Evolutionary conservation across 2,113 vertebrate species (phyloP).

Genomic region (Cavia aperea): DNA sequence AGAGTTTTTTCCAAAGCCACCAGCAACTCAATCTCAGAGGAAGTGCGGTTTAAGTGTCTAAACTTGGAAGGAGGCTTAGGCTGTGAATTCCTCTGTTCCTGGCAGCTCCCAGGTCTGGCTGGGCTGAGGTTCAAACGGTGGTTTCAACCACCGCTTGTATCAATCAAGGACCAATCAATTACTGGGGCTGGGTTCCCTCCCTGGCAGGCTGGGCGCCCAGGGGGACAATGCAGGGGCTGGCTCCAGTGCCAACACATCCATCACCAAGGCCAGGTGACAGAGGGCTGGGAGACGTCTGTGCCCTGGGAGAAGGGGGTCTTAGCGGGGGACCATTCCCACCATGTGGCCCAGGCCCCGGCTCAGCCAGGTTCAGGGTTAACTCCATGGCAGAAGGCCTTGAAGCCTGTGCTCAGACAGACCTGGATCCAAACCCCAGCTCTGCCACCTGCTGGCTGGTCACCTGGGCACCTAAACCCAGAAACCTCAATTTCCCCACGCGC

Average conservation of each 20-base stretch:
- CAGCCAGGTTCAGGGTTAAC: neutral
- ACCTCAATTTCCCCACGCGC: neutral
- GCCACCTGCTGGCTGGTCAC: neutral
- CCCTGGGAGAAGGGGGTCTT: neutral
- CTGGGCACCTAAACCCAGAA: neutral
- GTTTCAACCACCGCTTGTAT: neutral
- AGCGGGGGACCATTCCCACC: neutral
- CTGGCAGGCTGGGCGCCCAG: neutral
- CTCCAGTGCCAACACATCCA: neutral
- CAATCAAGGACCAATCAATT: slow-evolving; percentile 57
- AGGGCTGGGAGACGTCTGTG: slow-evolving; percentile 8
- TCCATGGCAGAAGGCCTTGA: neutral
- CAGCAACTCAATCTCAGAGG: slow-evolving; percentile 14
- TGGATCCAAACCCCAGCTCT: neutral
- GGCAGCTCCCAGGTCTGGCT: slow-evolving; percentile 43
- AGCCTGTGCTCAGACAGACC: neutral
- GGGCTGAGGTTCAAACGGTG: neutral
- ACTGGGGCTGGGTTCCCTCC: neutral
- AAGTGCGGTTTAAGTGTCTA: neutral
- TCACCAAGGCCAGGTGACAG: neutral
- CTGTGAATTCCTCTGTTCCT: neutral
- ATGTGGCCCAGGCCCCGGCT: neutral
- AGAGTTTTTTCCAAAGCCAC: neutral
- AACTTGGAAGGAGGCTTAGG: neutral
- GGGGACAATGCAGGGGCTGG: slow-evolving; percentile 13